Evolutionary conservation across 2,797 vertebrate species (phyloP), one percentile per base, ranked within the genome.

Genomic region (Myotis planiceps): DNA sequence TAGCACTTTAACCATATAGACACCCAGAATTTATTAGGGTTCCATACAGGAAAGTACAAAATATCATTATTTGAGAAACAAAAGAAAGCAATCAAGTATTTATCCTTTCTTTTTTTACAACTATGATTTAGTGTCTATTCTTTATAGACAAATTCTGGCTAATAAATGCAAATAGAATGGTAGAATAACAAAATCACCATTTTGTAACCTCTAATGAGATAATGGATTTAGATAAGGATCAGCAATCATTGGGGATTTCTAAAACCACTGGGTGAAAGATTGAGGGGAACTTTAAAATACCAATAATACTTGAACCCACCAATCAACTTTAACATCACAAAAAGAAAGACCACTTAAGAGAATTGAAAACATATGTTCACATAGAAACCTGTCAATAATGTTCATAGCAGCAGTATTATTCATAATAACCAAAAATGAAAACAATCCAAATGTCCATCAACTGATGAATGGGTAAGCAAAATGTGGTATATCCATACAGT

Each of bases 141-240:
- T 55, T 76, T 75, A 58, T 75, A n/a, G 34, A 85, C 82, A 92
- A 84, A 85, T 95, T 89, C 42, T 74, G 42, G 32, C 47, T 92
- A 92, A 82, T 53, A 92, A 88, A 92, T 87, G 42, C 55, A 88
- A 95, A 92, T 63, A 23, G 68, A 84, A 93, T 42, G 27, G 55
- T 18, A 86, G 32, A 88, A 93, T 91, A 89, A 94, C 55, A 93
- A 83, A 89, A 83, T 90, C 86, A 79, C 21, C 58, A 60, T 90
- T 94, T 96, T 76, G 74, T 82, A 95, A 92, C 42, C 69, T 65
- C 81, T 80, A 66, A 90, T 92, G 76, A 95, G 81, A 72, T 90
- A 66, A 69, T 86, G n/a, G 13, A 65, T 75, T 74, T 84, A 89
- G 71, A 51, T 39, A 92, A 71, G 45, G 25, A 83, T 80, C 68